Evolutionary conservation across 2,797 vertebrate species (phyloP).

Genomic region (Anguilla pacifica): DNA sequence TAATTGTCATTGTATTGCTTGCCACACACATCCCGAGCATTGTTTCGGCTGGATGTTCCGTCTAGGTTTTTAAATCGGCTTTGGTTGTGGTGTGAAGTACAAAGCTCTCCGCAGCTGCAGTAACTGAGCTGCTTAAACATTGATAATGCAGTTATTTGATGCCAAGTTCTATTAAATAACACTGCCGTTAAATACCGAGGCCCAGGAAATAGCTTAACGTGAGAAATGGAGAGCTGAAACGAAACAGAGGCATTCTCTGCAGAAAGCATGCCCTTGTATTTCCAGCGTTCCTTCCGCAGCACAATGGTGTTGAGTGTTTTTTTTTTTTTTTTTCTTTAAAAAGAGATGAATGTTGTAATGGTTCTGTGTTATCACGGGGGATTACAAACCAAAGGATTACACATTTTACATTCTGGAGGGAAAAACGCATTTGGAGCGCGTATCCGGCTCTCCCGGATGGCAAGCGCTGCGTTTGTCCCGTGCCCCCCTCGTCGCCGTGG

Average conservation of each 20-base stretch:
- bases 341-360: constrained; percentile 33
- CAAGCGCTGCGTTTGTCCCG: neutral
- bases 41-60: constrained; percentile 64
- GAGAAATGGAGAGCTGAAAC: constrained; percentile 36
- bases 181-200: constrained; percentile 61
- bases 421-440: neutral
- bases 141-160: constrained; percentile 66
- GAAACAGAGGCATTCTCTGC: constrained; percentile 32
- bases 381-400: constrained; percentile 27
- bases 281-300: constrained; percentile 27
- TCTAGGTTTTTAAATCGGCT: constrained; percentile 72
- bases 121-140: constrained; percentile 63
- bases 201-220: constrained; percentile 47
- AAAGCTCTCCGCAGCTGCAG: constrained; percentile 59
- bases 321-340: constrained; percentile 29
- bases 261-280: constrained; percentile 53
- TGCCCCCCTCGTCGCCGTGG: neutral
- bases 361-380: constrained; percentile 31
- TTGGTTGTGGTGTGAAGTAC: constrained; percentile 64
- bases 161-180: constrained; percentile 75
- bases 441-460: neutral
- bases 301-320: neutral
- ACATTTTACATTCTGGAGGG: constrained; percentile 11
- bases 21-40: constrained; percentile 55
- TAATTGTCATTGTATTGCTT: constrained; percentile 68